phyloP scores from a whole-genome alignment of 2,113 vertebrate species.

The Piaya cayana region DNA sequence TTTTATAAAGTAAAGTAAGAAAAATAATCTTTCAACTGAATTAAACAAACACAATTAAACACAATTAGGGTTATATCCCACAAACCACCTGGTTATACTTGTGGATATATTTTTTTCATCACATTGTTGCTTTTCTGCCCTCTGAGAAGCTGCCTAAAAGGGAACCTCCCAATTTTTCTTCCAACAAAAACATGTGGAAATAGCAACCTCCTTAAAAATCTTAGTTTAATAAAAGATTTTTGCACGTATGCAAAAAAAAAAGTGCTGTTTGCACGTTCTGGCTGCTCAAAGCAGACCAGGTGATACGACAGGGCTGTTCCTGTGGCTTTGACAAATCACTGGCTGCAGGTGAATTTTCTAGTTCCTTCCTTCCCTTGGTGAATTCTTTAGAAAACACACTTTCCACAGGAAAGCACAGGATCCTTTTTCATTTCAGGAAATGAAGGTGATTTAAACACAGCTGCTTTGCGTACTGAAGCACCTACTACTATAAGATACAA shows the following conservation, averaged over 20 bases:
- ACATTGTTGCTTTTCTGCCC: not conserved
- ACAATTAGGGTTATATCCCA: not conserved
- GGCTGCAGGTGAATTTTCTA: not conserved
- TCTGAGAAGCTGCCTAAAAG: not conserved
- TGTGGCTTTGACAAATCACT: not conserved
- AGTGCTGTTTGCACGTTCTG: not conserved
- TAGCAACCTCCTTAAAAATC: not conserved
- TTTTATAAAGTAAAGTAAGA: not conserved
- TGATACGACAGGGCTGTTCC: not conserved
- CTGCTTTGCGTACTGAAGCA: not conserved
- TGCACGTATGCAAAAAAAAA: not conserved
- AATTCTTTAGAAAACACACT: not conserved
- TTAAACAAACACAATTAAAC: not conserved
- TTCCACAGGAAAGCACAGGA: not conserved
- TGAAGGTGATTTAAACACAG: not conserved
- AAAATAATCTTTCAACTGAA: not conserved
- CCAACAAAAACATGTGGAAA: not conserved
- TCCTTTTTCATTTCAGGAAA: not conserved
- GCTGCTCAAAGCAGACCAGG: not conserved
- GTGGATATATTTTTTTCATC: not conserved
- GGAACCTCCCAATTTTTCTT: not conserved
- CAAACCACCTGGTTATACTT: not conserved
- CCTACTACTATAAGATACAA: not conserved
- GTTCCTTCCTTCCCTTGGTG: not conserved
- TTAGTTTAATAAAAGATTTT: not conserved